Evolutionary conservation across 2,113 vertebrate genomes (phyloP).

Genomic region (Phaethornis superciliosus): DNA sequence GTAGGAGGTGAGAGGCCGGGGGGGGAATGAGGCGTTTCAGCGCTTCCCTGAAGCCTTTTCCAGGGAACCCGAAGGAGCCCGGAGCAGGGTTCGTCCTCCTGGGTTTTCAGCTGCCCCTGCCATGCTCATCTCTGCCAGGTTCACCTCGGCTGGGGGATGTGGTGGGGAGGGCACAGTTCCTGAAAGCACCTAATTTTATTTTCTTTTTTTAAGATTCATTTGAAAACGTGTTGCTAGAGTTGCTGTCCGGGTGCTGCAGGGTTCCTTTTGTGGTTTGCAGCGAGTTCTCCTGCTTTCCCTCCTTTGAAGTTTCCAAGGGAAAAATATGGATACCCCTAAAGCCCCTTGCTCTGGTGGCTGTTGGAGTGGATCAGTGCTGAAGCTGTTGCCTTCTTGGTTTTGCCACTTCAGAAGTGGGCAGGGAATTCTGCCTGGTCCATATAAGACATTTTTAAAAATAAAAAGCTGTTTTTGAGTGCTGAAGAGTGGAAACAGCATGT

Average conservation of each 20-base stretch:
- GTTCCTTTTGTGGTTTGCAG: not conserved
- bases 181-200: too few species aligned
- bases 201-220: too few species aligned
- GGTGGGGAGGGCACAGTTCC: too few species aligned
- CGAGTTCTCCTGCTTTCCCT: fast-evolving
- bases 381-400: fast-evolving
- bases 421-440: too few species aligned
- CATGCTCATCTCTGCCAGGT: fast-evolving
- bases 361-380: not conserved
- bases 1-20: too few species aligned
- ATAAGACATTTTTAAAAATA: fast-evolving
- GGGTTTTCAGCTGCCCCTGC: fast-evolving
- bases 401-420: not conserved
- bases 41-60: fast-evolving
- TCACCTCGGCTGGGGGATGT: too few species aligned
- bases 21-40: too few species aligned
- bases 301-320: fast-evolving
- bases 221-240: fast-evolving
- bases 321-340: fast-evolving
- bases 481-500: fast-evolving
- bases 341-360: fast-evolving
- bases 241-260: too few species aligned
- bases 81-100: fast-evolving
- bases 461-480: fast-evolving
- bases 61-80: fast-evolving